A percentile compares a stretch with the other conserved stretches of the same genome.
Evolutionary conservation across 2,113 vertebrate species (phyloP).

Genomic region (Osmerus mordax): DNA sequence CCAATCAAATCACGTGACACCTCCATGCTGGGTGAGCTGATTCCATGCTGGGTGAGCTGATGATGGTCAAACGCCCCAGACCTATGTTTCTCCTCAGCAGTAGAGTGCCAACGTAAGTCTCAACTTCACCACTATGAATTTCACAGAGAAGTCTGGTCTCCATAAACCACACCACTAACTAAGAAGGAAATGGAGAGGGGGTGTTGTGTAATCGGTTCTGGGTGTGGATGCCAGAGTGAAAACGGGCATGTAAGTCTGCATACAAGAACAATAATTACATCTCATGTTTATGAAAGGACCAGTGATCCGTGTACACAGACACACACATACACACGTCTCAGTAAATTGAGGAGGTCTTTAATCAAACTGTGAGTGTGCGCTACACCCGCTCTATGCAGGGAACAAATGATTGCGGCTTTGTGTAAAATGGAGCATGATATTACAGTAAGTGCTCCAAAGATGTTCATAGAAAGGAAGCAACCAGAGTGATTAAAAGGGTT

Average conservation of each 20-base stretch:
- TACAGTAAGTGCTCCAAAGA: neutral
- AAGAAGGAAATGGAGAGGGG: neutral
- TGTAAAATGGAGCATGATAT: neutral
- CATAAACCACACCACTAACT: neutral
- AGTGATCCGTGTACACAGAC: neutral
- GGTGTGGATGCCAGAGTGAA: neutral
- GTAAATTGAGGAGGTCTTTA: conserved; percentile 9
- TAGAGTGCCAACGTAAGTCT: neutral
- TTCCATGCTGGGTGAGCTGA: conserved; percentile 28
- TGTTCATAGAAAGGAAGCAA: no score
- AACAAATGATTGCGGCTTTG: neutral
- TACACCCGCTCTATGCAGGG: neutral
- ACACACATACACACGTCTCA: conserved; percentile 9
- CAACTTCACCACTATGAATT: no score
- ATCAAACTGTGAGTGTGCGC: neutral
- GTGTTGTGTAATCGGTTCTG: neutral
- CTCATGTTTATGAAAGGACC: conserved; percentile 6
- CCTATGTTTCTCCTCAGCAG: neutral
- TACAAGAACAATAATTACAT: conserved; percentile 29
- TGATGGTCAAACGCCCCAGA: conserved; percentile 27
- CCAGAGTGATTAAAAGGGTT: no score
- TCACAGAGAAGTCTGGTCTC: neutral
- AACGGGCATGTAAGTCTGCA: neutral
- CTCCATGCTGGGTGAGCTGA: conserved; percentile 27
- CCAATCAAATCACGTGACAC: conserved; percentile 51